Conservation (phyloP, 2,888 invertebrate genomes). For the Philhelius pedissequus region DNA sequence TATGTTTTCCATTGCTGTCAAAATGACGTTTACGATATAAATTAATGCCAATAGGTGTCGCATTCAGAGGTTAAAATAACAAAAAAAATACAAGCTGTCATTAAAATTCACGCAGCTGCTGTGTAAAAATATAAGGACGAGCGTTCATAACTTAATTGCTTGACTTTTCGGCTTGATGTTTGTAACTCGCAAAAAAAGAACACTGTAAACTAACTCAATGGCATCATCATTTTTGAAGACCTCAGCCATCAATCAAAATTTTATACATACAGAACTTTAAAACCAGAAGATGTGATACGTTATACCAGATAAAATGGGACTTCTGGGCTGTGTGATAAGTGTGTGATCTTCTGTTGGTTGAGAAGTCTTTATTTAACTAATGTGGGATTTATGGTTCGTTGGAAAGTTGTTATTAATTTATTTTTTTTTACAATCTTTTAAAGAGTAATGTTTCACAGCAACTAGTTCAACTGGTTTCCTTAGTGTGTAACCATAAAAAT, state of each 20-base stretch:
- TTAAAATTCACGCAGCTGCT: constrained; percentile 8
- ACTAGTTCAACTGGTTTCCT: background rate
- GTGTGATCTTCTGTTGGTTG: background rate
- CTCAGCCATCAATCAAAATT: background rate
- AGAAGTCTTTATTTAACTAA: background rate
- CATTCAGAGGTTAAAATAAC: background rate
- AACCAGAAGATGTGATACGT: background rate
- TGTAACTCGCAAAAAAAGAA: background rate
- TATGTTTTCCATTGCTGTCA: constrained; percentile 24
- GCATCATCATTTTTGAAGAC: constrained; percentile 4
- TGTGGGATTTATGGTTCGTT: background rate
- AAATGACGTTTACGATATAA: constrained; percentile 18
- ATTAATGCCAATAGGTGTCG: constrained; percentile 14
- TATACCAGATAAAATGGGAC: background rate
- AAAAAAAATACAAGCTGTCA: background rate
- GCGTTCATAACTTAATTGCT: constrained; percentile 1
- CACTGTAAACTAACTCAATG: background rate
- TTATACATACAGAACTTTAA: background rate
- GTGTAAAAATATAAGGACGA: background rate
- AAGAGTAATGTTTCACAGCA: background rate
- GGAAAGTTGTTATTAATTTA: background rate
- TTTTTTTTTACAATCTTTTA: background rate
- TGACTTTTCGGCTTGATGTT: constrained; percentile 4
- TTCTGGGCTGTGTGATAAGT: background rate
- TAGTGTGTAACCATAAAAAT: background rate